Conservation (phyloP, 2,888 invertebrate species). For the Callimorpha dominula region DNA sequence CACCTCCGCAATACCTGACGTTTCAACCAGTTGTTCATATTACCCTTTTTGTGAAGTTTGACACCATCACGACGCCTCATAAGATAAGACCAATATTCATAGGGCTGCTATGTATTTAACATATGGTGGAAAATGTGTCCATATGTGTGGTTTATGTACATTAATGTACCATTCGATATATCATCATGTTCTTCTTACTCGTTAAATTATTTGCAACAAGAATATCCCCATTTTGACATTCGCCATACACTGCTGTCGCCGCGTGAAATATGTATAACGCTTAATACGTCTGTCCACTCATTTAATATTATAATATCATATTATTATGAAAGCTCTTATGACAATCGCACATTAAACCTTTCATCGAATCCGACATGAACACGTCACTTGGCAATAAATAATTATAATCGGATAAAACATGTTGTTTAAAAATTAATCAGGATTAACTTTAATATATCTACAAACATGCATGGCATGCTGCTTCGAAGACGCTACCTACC, state of each 20-base stretch:
- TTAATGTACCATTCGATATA: background rate
- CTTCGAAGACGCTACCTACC: background rate
- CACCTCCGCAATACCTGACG: no score
- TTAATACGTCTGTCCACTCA: background rate
- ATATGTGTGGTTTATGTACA: background rate
- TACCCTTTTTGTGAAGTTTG: no score
- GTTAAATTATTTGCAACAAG: background rate
- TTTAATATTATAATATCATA: background rate
- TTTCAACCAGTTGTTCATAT: no score
- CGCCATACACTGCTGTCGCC: background rate
- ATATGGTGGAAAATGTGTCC: background rate
- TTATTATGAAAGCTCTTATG: constrained; percentile 6
- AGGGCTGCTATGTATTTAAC: background rate
- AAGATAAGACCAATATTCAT: background rate
- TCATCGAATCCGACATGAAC: background rate
- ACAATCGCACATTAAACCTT: constrained; percentile 8
- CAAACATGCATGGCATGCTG: constrained; percentile 20
- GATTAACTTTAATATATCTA: constrained; percentile 18
- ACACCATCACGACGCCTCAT: no score
- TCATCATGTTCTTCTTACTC: background rate
- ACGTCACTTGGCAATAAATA: constrained; percentile 4
- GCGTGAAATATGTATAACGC: background rate
- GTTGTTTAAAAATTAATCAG: constrained; percentile 31
- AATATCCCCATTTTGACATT: background rate
- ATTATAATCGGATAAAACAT: constrained; percentile 23